A percentile compares a stretch with the other conserved stretches of the same genome.
These are phyloP conservation scores for Scarus forsteni DNA, from an alignment of 2,797 vertebrate species.

Conservation along the genomic window DNA sequence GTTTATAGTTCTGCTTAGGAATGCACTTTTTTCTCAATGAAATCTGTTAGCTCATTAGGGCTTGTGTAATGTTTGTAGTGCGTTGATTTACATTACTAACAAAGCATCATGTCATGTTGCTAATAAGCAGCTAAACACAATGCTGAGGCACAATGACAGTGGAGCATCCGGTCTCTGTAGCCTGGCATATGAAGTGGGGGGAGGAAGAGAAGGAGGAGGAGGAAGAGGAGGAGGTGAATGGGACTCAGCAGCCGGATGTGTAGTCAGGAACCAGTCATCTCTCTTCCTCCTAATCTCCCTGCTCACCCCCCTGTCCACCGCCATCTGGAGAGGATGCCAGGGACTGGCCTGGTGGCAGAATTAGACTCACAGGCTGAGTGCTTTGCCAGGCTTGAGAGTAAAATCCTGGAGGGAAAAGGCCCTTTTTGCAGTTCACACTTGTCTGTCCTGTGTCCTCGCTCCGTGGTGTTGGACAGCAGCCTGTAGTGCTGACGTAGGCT, in stretches of 20 bases:
- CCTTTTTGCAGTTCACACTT: slow-evolving; percentile 65
- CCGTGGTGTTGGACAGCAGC: slow-evolving; percentile 65
- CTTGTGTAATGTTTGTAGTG: slow-evolving; percentile 2
- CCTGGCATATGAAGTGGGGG: slow-evolving; percentile 54
- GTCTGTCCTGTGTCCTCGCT: slow-evolving; percentile 69
- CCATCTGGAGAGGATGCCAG: slow-evolving; percentile 86
- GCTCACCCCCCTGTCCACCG: slow-evolving; percentile 67
- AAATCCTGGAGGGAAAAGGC: slow-evolving; percentile 76
- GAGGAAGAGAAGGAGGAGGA: slow-evolving; percentile 32
- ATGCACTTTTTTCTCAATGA: no score
- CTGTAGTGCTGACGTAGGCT: slow-evolving; percentile 68
- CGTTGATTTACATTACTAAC: background rate
- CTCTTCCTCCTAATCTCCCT: slow-evolving; percentile 77
- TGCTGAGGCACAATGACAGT: slow-evolving; percentile 40
- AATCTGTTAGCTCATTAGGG: background rate
- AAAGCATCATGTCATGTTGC: slow-evolving; percentile 24
- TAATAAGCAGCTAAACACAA: slow-evolving; percentile 66
- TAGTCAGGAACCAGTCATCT: slow-evolving; percentile 79
- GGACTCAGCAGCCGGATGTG: slow-evolving; percentile 76
- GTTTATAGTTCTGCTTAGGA: no score
- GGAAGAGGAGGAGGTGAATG: slow-evolving; percentile 54
- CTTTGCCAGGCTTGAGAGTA: slow-evolving; percentile 73
- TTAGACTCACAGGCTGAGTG: slow-evolving; percentile 65
- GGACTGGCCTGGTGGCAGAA: slow-evolving; percentile 75
- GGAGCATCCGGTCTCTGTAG: slow-evolving; percentile 61